Percentiles rank a stretch among this genome's conserved stretches.
These are phyloP conservation scores for Geotrupes spiniger DNA, from an alignment of 2,888 invertebrate species.

Conservation along the genomic window DNA sequence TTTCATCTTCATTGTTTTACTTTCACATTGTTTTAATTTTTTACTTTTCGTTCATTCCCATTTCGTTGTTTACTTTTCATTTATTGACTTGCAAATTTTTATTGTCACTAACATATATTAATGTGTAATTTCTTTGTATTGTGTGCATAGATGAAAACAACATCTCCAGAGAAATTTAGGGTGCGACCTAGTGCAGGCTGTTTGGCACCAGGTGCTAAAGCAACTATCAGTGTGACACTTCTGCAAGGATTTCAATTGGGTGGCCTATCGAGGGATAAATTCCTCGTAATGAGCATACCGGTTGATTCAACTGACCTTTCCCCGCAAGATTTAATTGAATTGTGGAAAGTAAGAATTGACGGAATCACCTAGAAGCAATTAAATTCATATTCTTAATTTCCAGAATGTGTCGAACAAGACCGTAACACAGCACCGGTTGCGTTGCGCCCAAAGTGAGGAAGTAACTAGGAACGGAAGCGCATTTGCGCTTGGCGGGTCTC, in stretches of 20 bases:
- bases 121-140: not conserved
- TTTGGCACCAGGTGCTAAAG: slow-evolving; percentile 62
- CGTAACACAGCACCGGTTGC: slow-evolving; percentile 69
- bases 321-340: slow-evolving; percentile 62
- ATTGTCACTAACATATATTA: no score
- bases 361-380: no score
- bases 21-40: no score
- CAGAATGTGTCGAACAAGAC: slow-evolving; percentile 43
- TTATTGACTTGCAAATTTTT: no score
- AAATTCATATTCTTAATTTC: slow-evolving; percentile 18
- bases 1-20: no score
- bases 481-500: slow-evolving; percentile 14
- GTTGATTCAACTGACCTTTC: slow-evolving; percentile 58
- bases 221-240: slow-evolving; percentile 69
- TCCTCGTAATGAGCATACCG: slow-evolving; percentile 81
- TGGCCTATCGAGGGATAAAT: slow-evolving; percentile 75
- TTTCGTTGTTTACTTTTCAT: no score
- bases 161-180: slow-evolving; percentile 91
- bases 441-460: slow-evolving; percentile 59
- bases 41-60: no score
- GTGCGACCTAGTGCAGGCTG: slow-evolving; percentile 86
- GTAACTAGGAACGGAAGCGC: slow-evolving; percentile 41
- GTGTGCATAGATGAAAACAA: slow-evolving; percentile 81
- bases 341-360: slow-evolving; percentile 76
- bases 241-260: slow-evolving; percentile 70